Conservation (phyloP, 2,797 vertebrate genomes). For the Aldrovandia affinis region DNA sequence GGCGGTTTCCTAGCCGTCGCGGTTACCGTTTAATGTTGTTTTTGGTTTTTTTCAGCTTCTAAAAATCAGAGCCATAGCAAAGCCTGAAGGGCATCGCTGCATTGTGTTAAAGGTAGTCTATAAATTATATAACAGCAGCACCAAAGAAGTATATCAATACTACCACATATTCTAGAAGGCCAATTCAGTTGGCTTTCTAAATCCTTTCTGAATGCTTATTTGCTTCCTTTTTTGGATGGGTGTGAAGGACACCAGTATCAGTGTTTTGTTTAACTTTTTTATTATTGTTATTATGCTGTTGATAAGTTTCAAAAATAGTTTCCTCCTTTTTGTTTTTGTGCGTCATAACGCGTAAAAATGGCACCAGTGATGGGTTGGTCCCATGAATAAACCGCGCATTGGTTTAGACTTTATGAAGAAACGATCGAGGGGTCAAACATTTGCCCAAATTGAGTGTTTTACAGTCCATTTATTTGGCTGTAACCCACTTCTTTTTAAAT, state of each 20-base stretch:
- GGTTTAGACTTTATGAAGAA: not conserved
- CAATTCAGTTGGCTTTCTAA: not conserved
- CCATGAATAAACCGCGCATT: not conserved
- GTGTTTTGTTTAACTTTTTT: not conserved
- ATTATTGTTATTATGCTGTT: not conserved
- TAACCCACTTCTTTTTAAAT: not conserved
- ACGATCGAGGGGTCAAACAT: not conserved
- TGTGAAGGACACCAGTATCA: not conserved
- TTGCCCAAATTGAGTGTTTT: not conserved
- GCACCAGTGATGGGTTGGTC: not conserved
- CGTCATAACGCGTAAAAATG: not conserved
- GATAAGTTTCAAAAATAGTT: not conserved
- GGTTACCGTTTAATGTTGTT: constrained; percentile 48
- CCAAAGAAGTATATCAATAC: constrained; percentile 39
- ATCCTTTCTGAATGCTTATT: constrained; percentile 13
- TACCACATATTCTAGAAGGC: constrained; percentile 27
- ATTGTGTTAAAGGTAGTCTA: constrained; percentile 36
- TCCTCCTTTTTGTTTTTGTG: not conserved
- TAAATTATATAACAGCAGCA: constrained; percentile 32
- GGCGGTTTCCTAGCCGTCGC: constrained; percentile 35
- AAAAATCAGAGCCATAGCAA: constrained; percentile 39
- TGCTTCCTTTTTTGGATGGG: not conserved
- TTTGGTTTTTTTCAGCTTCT: constrained; percentile 24
- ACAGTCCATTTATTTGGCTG: not conserved
- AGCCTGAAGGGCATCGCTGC: constrained; percentile 33